These are phyloP conservation scores for Pseudopipra pipra DNA, from an alignment of 2,113 vertebrate species.

Conservation along the genomic window DNA sequence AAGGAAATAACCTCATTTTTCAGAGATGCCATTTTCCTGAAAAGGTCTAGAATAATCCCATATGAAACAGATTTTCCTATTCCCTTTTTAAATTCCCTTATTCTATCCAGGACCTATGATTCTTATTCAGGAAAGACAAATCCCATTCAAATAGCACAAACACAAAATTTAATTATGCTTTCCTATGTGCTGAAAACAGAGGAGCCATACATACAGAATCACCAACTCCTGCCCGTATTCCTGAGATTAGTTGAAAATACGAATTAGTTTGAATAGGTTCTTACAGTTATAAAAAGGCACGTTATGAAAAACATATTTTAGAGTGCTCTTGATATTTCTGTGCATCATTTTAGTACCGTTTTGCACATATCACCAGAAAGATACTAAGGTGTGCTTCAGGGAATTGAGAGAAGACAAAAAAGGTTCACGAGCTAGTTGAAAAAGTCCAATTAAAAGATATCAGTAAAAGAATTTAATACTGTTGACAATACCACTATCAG, in stretches of 20 bases:
- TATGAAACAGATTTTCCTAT: background rate
- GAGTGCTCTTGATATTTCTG: background rate
- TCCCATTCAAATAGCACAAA: background rate
- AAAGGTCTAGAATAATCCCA: background rate
- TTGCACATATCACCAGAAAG: background rate
- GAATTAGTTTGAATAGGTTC: background rate
- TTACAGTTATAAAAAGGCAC: background rate
- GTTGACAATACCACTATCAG: background rate
- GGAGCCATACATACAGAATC: background rate
- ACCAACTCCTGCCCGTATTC: background rate
- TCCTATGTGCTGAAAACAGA: background rate
- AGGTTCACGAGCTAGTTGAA: background rate
- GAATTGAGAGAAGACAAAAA: background rate
- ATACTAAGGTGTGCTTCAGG: background rate
- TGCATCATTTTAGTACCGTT: background rate
- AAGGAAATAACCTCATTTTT: background rate
- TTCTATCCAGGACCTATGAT: background rate
- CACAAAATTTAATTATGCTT: background rate
- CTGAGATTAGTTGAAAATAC: background rate
- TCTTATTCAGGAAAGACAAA: background rate
- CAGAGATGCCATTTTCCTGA: background rate
- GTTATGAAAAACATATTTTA: background rate
- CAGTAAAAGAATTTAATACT: background rate
- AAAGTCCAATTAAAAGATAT: background rate
- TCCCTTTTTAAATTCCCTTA: background rate